Conservation (phyloP, 2,113 vertebrate genomes). For the Gobiocypris rarus region DNA sequence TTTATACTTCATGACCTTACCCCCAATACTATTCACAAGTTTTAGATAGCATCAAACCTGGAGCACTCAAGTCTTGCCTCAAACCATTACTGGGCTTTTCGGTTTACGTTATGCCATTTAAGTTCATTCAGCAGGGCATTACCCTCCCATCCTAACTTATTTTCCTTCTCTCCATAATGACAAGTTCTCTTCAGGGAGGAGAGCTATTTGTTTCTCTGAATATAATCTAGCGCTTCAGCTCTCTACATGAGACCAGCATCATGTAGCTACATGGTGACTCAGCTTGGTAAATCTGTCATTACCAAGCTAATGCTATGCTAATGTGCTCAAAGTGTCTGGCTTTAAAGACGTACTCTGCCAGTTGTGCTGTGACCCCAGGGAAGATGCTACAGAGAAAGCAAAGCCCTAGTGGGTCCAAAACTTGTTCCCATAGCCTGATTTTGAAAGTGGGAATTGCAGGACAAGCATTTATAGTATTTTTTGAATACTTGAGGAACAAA, state of each 20-base stretch:
- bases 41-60: constrained; percentile 65
- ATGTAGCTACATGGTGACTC: constrained; percentile 81
- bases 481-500: not conserved
- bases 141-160: constrained; percentile 37
- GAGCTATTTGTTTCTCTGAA: constrained; percentile 67
- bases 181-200: constrained; percentile 74
- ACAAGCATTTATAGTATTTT: not conserved
- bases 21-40: constrained; percentile 21
- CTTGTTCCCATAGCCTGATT: not conserved
- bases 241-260: constrained; percentile 66
- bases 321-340: constrained; percentile 72
- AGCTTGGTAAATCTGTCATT: constrained; percentile 82
- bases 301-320: constrained; percentile 67
- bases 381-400: not conserved
- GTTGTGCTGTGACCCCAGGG: constrained; percentile 15
- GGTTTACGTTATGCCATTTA: constrained; percentile 53
- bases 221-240: constrained; percentile 76
- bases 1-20: constrained; percentile 33
- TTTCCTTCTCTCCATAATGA: constrained; percentile 53
- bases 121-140: constrained; percentile 33
- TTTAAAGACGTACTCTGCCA: constrained; percentile 14
- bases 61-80: constrained; percentile 66
- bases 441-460: not conserved
- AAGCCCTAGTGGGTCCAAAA: not conserved
- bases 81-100: constrained; percentile 77